Evolutionary conservation across 2,888 invertebrate species (phyloP), one percentile per base, ranked within the genome.

Genomic region (Masnerella sp.): DNA sequence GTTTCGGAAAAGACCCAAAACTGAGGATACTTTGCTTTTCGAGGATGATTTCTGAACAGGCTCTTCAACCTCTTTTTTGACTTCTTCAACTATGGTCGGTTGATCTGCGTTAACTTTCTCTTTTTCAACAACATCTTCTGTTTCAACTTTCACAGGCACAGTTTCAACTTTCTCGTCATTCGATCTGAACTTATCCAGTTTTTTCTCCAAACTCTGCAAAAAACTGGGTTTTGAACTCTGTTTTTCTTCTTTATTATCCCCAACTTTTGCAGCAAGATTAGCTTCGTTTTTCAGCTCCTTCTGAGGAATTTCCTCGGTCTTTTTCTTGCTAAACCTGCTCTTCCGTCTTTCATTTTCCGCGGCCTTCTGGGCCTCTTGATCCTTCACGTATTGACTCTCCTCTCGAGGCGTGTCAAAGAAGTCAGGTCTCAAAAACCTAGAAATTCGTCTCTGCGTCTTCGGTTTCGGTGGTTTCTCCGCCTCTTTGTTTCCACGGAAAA

Each of bases 351-450:
- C 93, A 89, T 84, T 92, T 90, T 87, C 87, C 34, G 85, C 86
- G 0, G 85, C 87, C 22, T 83, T 87, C 12, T 80, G 83, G 1
- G 85, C 86, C 49, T 87, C 88, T 49, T 87, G 87, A 20, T 87
- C 86, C 61, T 88, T 90, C 0, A 90, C 89, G 81, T 91, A 92
- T 15, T 90, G 88, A 81, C 90, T 93, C 79, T 94, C 94, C 65
- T 92, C 93, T 14, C 90, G 86, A 5, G 92, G 91, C 1, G 92
- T 88, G 75, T 94, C 94, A 82, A 92, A 94, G 83, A 94, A 94
- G 85, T 95, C 95, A 0, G 94, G 93, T 22, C 95, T 90, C 65
- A 95, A 87, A 86, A 94, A 95, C 64, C 95, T 89, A 5, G 93
- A 93, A 65, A 93, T 90, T 74, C 93, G 90, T 49, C 92, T 91